Base-by-base conservation (phyloP, 1,140 invertebrate species). In the Muscidifurax raptorellus region DNA sequence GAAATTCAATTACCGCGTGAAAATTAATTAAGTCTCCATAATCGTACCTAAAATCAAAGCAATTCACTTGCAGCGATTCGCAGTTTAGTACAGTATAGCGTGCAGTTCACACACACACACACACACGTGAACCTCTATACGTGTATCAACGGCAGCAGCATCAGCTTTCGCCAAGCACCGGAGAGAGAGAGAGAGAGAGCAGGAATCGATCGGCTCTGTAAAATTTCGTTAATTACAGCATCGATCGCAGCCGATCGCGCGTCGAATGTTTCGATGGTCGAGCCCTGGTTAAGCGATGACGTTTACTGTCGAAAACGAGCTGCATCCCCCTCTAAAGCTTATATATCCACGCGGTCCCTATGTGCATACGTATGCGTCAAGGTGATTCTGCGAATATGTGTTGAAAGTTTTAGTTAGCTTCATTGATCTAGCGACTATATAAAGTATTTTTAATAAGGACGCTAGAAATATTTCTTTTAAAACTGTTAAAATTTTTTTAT, bases 201-300 rank as follows among this genome's bases (percentile, higher is more conserved):
- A 40, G 10, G 18, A 47, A 79, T 84, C 82, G 76, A 79, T 75
- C 52, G 76, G 40, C n/a, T 75, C 13, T 80, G 69, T 84, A 84
- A 84, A 84, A 84, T 84, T 80, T 80, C 36, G 77, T 84, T 84
- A 84, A 84, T 84, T 80, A 84, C 69, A 74, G 25, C 32, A 80
- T 74, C 77, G 83, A 80, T 75, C 77, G 59, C 78, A 66, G 72
- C 81, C 81, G 28, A 40, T 71, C 27, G 64, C n/a, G 64, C n/a
- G 40, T 72, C 18, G 76, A 83, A 76, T 75, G 80, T 66, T 64
- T 32, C 44, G 69, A 74, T 36, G 10, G 59, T 22, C 59, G 9
- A 44, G 81, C 30, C 44, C 12, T 22, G 67, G 72, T 75, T 82
- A 74, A 81, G 44, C 80, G 59, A 72, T 81, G 40, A 36, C 32